phyloP scores from a whole-genome alignment of 2,113 vertebrate species.

The Notiomystis cincta region DNA sequence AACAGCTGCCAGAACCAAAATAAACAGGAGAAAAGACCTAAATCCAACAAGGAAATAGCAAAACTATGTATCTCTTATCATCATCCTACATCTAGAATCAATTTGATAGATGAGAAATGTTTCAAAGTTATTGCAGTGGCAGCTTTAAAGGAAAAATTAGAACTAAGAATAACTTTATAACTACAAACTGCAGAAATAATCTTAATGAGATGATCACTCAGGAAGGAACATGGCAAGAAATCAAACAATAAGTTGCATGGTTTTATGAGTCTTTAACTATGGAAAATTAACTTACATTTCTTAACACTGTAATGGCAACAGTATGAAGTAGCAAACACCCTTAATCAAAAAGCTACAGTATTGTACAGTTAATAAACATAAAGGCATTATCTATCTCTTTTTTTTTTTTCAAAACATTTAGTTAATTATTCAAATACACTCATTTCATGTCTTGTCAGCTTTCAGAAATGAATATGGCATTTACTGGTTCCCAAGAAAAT shows the following conservation, averaged over 20 bases:
- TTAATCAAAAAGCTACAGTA: neutral
- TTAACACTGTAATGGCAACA: neutral
- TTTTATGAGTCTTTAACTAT: neutral
- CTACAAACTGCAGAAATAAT: neutral
- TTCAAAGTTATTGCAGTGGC: neutral
- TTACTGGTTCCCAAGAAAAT: neutral
- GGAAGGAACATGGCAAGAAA: neutral
- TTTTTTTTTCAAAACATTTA: neutral
- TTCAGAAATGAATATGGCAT: neutral
- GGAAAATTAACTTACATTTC: neutral
- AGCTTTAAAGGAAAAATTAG: neutral
- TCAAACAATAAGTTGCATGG: neutral
- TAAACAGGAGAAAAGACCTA: neutral
- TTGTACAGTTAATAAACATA: neutral
- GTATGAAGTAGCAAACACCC: neutral
- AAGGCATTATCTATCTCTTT: neutral
- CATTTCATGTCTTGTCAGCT: neutral
- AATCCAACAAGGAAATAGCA: neutral
- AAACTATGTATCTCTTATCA: neutral
- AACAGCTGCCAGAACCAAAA: neutral
- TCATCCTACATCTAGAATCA: neutral
- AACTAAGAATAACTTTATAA: neutral
- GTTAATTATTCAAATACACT: neutral
- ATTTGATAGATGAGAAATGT: neutral
- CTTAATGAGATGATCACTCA: neutral